Evolutionary conservation across 2,888 invertebrate species (phyloP), one percentile per base, ranked within the genome.

Genomic region (Ochropleura leucogaster): DNA sequence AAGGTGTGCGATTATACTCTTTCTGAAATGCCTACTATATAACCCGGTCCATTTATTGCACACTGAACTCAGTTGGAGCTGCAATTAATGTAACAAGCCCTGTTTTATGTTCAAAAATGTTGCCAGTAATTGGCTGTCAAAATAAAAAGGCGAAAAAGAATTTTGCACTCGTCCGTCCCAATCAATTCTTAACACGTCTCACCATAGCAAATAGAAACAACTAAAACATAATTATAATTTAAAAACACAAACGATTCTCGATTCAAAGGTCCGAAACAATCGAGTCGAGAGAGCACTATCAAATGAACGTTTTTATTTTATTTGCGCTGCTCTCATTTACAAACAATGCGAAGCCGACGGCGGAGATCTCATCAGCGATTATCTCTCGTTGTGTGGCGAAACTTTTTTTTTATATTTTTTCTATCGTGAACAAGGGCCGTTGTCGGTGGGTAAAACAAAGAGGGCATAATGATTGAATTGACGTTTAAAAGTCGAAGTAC

Each of bases 331-430:
- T 92, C 93, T 94, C 94, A 94, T 95, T 95, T 94, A 92, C 95
- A 95, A 95, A 95, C 95, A 95, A 95, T 95, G 92, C 92, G 90
- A 92, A 92, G 90, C 89, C 89, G 86, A 87, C 87, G 86, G 88
- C 87, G 80, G 87, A 92, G 94, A 95, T 95, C 93, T 90, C 92
- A 94, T 94, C 93, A 91, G 88, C 88, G 94, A 94, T 95, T 93
- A 93, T 93, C 92, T 93, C 89, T 90, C 89, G 90, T 81, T 89
- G 88, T 86, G 87, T 85, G 86, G 87, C 82, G 74, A 74, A 70
- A 81, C 79, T 82, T 85, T 83, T 89, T 86, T 79, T 83, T 76
- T 82, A 85, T 89, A 82, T 87, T 80, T 85, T 86, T 82, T 82
- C 82, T 81, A 87, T 83, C 62, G 76, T 75, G 82, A 87, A 87